phyloP scores from a whole-genome alignment of 2,888 invertebrate species.

The Phasia obesa region DNA sequence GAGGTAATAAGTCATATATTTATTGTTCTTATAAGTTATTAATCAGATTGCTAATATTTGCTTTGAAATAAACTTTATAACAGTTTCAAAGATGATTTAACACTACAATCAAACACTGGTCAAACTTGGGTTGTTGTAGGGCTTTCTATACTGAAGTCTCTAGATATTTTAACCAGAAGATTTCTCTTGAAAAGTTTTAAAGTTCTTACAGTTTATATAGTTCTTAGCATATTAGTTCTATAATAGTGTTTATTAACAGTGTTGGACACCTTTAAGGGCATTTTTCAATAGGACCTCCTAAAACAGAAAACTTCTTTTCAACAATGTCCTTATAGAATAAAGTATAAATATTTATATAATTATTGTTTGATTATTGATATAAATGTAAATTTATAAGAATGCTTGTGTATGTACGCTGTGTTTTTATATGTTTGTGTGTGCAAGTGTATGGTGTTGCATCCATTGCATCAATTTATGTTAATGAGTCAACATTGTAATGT shows the following conservation, averaged over 20 bases:
- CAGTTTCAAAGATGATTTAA: too few species aligned
- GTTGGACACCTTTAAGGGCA: not conserved
- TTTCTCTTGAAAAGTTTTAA: too few species aligned
- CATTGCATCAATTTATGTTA: constrained; percentile 74
- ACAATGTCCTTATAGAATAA: constrained; percentile 3
- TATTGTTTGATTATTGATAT: constrained; percentile 38
- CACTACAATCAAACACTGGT: too few species aligned
- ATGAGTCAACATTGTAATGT: constrained; percentile 81
- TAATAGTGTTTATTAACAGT: not conserved
- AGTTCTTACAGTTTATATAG: too few species aligned
- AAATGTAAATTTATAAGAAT: not conserved
- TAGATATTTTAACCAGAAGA: too few species aligned
- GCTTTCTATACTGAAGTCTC: too few species aligned
- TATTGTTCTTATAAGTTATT: too few species aligned
- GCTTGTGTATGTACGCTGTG: not conserved
- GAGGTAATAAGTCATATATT: too few species aligned
- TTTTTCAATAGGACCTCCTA: not conserved
- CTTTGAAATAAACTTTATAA: too few species aligned
- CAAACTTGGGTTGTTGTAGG: too few species aligned
- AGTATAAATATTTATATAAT: not conserved
- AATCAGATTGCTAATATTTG: too few species aligned
- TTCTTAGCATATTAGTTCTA: too few species aligned
- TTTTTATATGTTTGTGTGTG: constrained; percentile 33
- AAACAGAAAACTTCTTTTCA: not conserved
- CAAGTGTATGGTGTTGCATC: constrained; percentile 64